Evolutionary conservation across 2,888 invertebrate species (phyloP).

Genomic region (Synergus gifuensis): DNA sequence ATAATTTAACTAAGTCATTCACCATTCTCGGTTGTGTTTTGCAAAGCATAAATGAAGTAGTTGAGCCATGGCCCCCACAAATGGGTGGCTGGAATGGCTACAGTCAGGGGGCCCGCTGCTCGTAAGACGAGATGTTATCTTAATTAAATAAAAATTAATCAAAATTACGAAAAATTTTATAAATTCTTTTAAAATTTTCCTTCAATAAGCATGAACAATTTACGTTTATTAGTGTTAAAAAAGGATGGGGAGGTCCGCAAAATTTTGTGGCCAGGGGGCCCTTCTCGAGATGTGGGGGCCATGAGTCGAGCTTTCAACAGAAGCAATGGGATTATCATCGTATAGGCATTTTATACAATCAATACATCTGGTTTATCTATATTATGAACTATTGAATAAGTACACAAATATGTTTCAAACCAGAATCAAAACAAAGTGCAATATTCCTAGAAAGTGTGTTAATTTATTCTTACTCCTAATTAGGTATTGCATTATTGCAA

Average conservation of each 20-base stretch:
- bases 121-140: no score
- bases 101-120: no score
- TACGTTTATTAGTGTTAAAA: no score
- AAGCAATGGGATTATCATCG: not conserved
- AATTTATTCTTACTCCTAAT: not conserved
- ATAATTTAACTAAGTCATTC: constrained; percentile 19
- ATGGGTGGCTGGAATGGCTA: no score
- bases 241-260: no score
- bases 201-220: no score
- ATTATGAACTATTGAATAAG: not conserved
- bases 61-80: no score
- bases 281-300: no score
- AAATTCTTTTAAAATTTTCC: no score
- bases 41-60: constrained; percentile 10
- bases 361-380: not conserved
- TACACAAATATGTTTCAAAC: not conserved
- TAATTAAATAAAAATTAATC: no score
- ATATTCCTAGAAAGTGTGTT: not conserved
- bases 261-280: no score
- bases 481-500: not conserved
- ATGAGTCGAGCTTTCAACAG: not conserved
- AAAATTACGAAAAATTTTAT: no score
- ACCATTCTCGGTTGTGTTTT: not conserved
- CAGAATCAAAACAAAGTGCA: not conserved
- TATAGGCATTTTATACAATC: not conserved